phyloP scores from a whole-genome alignment of 2,888 invertebrate genomes.

The Oscheius myriophilus region DNA sequence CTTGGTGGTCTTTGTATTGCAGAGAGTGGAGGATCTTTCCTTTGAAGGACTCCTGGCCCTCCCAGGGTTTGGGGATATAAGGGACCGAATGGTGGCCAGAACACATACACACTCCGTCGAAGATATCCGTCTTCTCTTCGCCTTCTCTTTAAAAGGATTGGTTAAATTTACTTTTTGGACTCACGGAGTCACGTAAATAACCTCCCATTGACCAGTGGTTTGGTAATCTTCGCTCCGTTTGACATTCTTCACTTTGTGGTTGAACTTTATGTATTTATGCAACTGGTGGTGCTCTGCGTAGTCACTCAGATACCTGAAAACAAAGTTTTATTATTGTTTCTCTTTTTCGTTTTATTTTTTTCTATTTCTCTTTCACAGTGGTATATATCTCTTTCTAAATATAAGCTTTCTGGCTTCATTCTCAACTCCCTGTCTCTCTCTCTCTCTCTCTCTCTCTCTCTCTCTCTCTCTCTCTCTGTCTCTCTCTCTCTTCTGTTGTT shows the following conservation, averaged over 20 bases:
- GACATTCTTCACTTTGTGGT: slow-evolving; percentile 59
- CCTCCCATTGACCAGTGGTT: slow-evolving; percentile 69
- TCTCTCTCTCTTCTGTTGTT: too few relatives aligned
- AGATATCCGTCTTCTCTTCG: slow-evolving; percentile 56
- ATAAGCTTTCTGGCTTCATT: too few relatives aligned
- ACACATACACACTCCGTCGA: slow-evolving; percentile 74
- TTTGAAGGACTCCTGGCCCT: slow-evolving; percentile 61
- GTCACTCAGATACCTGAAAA: slow-evolving; percentile 10
- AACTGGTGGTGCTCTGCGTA: slow-evolving; percentile 64
- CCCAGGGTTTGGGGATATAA: slow-evolving; percentile 68
- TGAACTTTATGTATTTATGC: slow-evolving; percentile 57
- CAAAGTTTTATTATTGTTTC: neutral
- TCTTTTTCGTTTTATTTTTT: neutral
- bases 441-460: too few relatives aligned
- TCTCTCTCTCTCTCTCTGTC: too few relatives aligned
- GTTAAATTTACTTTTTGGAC: slow-evolving; percentile 8
- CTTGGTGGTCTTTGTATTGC: slow-evolving; percentile 65
- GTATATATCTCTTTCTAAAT: too few relatives aligned
- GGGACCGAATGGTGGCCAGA: slow-evolving; percentile 74
- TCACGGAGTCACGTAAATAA: slow-evolving; percentile 53
- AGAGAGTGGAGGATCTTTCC: slow-evolving; percentile 69
- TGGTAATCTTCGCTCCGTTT: slow-evolving; percentile 66
- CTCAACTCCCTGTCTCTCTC: too few relatives aligned
- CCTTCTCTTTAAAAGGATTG: slow-evolving; percentile 32
- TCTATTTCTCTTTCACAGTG: too few relatives aligned